Base-by-base conservation (phyloP, 2,113 vertebrate species). In the Stigmatopora nigra region DNA sequence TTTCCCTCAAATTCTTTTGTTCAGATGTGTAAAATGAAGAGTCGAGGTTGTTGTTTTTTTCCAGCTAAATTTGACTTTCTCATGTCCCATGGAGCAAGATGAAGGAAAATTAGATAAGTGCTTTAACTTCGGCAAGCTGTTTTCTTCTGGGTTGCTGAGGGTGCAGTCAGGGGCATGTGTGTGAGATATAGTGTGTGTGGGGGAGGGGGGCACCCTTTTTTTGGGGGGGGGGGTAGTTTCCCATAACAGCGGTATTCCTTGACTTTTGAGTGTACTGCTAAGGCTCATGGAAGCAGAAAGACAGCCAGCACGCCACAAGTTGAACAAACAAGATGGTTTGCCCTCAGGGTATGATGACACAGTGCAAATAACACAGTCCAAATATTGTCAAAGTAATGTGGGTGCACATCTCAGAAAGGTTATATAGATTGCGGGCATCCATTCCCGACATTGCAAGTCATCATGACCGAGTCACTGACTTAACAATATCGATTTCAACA, bases 311-410 rank as follows among this genome's bases (percentile, higher is more conserved):
- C 73, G 73, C 57, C 68, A 72, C 52, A 75, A 82, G 75, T 78
- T 65, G 62, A 81, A 71, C 63, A 80, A 81, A 83, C 70, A 75
- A 63, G 67, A 67, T 75, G 73, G 22, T 14, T 7, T 69, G 75
- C 68, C 78, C 61, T 44, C 19, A 52, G 72, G 66, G 70, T 56
- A 62, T 78, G 16, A 68, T 61, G 66, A 77, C 65, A 60, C 20
- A 41, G 36, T 48, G 57, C 45, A 77, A 84, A 82, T 73, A 64
- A 67, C 60, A 36, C 46, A 62, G 63, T 79, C 67, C 69, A 71
- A 68, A 73, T 67, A 51, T 63, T 72, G 72, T 49, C 63, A 72
- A 69, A 79, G 77, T 64, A 69, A 75, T 74, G 15, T 46, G 36
- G 53, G 38, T 48, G 48, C 35, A 44, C 45, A 47, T 48, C 60